Percentiles rank a stretch among this genome's conserved stretches.
Evolutionary conservation across 2,888 invertebrate species (phyloP).

Genomic region (Sphaeridia pumilis): DNA sequence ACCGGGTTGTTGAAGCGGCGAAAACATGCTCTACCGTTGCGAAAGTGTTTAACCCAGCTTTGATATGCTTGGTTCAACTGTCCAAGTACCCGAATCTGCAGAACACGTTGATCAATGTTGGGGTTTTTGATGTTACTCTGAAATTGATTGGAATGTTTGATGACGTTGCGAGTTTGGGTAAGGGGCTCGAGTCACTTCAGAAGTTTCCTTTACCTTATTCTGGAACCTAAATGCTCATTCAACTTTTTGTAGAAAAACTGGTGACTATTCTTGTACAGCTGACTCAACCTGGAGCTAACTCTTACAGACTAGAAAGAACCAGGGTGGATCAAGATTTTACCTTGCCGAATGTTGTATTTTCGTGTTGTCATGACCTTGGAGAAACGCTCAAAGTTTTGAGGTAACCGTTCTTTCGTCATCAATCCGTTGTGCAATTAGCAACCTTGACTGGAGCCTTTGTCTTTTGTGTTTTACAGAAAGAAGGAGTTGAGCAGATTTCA

Average conservation of each 20-base stretch:
- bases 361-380: slow-evolving; percentile 9
- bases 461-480: not conserved
- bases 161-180: slow-evolving; percentile 5
- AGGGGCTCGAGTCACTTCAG: not conserved
- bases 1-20: not conserved
- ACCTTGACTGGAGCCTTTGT: no score
- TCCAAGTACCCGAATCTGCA: not conserved
- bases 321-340: not conserved
- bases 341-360: not conserved
- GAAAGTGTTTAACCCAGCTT: slow-evolving; percentile 4
- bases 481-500: slow-evolving; percentile 7
- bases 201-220: not conserved
- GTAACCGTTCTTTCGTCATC: slow-evolving; percentile 1
- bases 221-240: not conserved
- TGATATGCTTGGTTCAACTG: slow-evolving; percentile 9
- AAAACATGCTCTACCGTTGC: not conserved
- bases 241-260: not conserved
- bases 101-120: slow-evolving; percentile 2
- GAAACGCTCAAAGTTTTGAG: slow-evolving; percentile 13
- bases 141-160: slow-evolving; percentile 2
- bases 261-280: not conserved
- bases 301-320: not conserved
- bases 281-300: not conserved
- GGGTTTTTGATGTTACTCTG: slow-evolving; percentile 10
- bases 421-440: no score